Percentiles rank a stretch among this genome's conserved stretches.
These are phyloP conservation scores for Chrysaora quinquecirrha DNA, from an alignment of 30 jellyfish, hydroid and myxozoan genomes.

Conservation along the genomic window DNA sequence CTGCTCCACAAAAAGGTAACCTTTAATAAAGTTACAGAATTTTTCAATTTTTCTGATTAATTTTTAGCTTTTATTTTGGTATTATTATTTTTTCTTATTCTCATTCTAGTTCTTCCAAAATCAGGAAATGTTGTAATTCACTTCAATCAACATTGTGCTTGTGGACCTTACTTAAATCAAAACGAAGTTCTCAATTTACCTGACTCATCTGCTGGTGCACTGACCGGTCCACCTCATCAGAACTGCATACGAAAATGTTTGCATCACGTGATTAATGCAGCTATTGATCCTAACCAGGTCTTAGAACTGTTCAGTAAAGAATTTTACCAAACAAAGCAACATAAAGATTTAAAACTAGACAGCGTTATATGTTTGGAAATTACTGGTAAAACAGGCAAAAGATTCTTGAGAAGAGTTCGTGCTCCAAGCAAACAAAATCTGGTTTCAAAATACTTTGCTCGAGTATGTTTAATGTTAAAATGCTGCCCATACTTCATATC, in stretches of 20 bases:
- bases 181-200: slow-evolving; percentile 88
- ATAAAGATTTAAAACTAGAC: slow-evolving; percentile 93
- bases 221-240: slow-evolving; percentile 99
- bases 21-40: no score
- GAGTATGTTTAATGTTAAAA: slow-evolving; percentile 88
- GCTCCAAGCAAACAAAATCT: slow-evolving; percentile 94
- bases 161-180: slow-evolving; percentile 93
- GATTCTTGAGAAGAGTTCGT: slow-evolving; percentile 89
- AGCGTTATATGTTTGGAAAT: slow-evolving; percentile 92
- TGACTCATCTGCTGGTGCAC: slow-evolving; percentile 84
- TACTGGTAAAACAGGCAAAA: slow-evolving; percentile 94
- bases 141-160: slow-evolving; percentile 93
- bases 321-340: slow-evolving; percentile 94
- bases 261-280: slow-evolving; percentile 93
- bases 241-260: slow-evolving; percentile 92
- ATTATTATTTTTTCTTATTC: not conserved
- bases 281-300: slow-evolving; percentile 90
- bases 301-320: slow-evolving; percentile 96
- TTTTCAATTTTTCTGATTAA: not conserved
- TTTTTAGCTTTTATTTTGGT: not conserved
- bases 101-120: slow-evolving; percentile 62
- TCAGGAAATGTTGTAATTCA: slow-evolving; percentile 85
- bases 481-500: slow-evolving; percentile 93
- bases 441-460: slow-evolving; percentile 74
- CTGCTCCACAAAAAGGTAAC: slow-evolving; percentile 60